These are phyloP conservation scores for Drosophila persimilis DNA, from an alignment of 1,140 invertebrate species.

Conservation along the genomic window DNA sequence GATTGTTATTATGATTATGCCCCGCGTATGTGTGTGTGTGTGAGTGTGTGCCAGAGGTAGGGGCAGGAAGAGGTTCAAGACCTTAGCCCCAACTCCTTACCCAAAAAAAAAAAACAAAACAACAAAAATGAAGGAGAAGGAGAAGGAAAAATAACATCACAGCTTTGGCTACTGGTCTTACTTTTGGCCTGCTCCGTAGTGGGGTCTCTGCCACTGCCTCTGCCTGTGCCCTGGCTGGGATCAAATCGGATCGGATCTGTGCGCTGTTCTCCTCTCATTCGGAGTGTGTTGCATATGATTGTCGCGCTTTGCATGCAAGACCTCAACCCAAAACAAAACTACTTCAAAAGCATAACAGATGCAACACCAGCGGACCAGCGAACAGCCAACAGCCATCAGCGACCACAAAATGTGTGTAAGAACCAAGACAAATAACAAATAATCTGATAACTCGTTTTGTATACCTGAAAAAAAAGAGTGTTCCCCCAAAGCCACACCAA, in stretches of 20 bases:
- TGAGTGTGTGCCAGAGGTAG: not conserved
- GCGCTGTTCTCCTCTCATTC: too few species aligned
- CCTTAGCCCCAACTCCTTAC: slow-evolving; percentile 38
- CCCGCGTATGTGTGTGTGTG: slow-evolving; percentile 15
- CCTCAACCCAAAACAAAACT: slow-evolving; percentile 55
- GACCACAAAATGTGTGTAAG: slow-evolving; percentile 38
- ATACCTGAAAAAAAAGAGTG: slow-evolving; percentile 56
- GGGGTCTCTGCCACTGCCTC: slow-evolving; percentile 17
- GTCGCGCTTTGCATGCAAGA: slow-evolving; percentile 75
- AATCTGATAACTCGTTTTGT: slow-evolving; percentile 82
- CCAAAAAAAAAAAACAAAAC: slow-evolving; percentile 16
- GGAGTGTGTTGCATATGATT: slow-evolving; percentile 42
- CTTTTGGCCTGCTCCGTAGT: slow-evolving; percentile 40
- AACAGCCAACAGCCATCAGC: slow-evolving; percentile 19
- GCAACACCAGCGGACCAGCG: slow-evolving; percentile 14
- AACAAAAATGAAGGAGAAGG: slow-evolving; percentile 7
- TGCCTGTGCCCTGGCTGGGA: slow-evolving; percentile 1
- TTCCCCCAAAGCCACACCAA: slow-evolving; percentile 6
- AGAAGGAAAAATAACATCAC: slow-evolving; percentile 37
- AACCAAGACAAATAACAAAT: slow-evolving; percentile 78
- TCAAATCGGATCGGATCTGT: too few species aligned
- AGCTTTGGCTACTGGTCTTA: slow-evolving; percentile 78
- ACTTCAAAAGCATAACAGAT: slow-evolving; percentile 67
- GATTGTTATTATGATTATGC: slow-evolving; percentile 56
- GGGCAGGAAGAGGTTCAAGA: slow-evolving; percentile 55